Percentiles rank a stretch among this genome's conserved stretches.
Conservation (phyloP, 2,113 vertebrate species). For the Protobothrops flavoviridis region DNA sequence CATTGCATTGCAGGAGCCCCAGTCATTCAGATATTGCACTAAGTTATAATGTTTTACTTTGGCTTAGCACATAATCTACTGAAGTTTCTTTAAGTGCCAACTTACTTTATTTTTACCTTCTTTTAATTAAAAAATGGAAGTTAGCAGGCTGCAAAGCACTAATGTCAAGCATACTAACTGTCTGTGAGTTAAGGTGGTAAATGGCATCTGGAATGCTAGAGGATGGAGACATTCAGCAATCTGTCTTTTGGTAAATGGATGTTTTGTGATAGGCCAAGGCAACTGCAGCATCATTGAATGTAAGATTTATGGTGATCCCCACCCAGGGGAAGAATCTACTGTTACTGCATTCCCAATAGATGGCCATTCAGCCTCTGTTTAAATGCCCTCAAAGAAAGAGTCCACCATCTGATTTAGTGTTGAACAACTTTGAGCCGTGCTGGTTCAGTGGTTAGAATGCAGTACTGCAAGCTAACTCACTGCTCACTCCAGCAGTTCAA, state of each 20-base stretch:
- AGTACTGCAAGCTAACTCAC: too few relatives aligned
- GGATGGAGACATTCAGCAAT: neutral
- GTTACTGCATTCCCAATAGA: neutral
- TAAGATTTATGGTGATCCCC: neutral
- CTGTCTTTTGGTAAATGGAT: neutral
- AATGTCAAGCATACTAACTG: neutral
- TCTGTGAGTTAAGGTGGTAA: neutral
- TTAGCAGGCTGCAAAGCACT: neutral
- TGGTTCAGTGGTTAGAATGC: too few relatives aligned
- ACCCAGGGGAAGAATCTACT: neutral
- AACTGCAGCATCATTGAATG: neutral
- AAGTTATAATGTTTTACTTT: neutral
- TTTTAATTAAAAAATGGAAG: neutral
- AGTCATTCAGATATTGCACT: neutral
- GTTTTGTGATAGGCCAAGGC: neutral
- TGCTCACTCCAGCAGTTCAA: too few relatives aligned
- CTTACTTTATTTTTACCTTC: neutral
- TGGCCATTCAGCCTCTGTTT: neutral
- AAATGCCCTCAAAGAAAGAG: neutral
- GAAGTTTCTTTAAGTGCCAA: neutral
- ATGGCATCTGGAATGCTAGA: neutral
- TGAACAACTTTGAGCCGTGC: neutral
- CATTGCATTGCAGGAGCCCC: neutral
- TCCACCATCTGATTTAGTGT: neutral
- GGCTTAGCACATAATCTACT: neutral